These are phyloP conservation scores for Mola mola DNA, from an alignment of 2,113 vertebrate genomes.

Conservation along the genomic window DNA sequence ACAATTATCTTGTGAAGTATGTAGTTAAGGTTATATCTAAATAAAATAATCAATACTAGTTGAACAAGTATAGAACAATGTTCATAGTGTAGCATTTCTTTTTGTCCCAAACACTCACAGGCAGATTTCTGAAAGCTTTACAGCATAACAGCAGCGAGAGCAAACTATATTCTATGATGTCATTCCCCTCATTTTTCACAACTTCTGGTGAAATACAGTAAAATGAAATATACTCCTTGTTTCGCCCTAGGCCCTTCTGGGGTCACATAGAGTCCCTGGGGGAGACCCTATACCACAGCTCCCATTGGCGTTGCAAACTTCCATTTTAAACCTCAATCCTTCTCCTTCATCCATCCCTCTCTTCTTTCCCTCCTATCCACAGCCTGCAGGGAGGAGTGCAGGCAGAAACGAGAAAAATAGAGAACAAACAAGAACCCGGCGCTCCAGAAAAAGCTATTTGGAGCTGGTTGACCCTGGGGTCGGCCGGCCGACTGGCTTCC, in stretches of 20 bases:
- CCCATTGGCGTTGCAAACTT: conserved; percentile 46
- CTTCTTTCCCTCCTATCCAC: conserved; percentile 37
- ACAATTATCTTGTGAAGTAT: too few relatives aligned
- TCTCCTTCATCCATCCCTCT: conserved; percentile 65
- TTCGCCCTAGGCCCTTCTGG: conserved; percentile 25
- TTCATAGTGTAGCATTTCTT: background rate
- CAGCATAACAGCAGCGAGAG: too few relatives aligned
- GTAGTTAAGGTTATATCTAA: too few relatives aligned
- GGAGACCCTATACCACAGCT: conserved; percentile 11
- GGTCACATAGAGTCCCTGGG: conserved; percentile 22
- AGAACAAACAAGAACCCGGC: conserved; percentile 48
- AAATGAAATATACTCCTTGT: conserved; percentile 31
- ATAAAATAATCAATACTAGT: too few relatives aligned
- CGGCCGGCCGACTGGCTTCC: conserved; percentile 64
- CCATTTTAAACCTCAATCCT: conserved; percentile 51
- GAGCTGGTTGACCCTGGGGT: conserved; percentile 73
- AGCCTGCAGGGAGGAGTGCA: conserved; percentile 49
- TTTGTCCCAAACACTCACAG: background rate
- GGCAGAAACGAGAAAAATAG: conserved; percentile 38
- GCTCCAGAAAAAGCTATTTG: conserved; percentile 78
- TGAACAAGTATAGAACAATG: background rate
- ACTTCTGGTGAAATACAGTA: conserved; percentile 24
- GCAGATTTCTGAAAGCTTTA: background rate
- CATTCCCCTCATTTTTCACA: background rate
- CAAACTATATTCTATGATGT: background rate